Evolutionary conservation across 1,140 invertebrate species (phyloP), one percentile per base, ranked within the genome.

Genomic region (Hypsibius dujardini): DNA sequence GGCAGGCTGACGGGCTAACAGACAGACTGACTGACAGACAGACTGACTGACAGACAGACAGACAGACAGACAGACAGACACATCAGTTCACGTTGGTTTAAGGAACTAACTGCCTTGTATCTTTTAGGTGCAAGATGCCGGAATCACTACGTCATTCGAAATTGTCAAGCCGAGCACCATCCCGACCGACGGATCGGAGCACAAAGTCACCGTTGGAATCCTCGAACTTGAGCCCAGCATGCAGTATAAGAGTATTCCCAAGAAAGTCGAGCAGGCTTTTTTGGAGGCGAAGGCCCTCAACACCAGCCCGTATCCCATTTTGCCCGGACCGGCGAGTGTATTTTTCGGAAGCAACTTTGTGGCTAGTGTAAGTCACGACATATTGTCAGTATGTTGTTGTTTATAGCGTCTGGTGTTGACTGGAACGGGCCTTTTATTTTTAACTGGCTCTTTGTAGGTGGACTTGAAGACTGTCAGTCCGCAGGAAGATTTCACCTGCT

Each of bases 311-410:
- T 80, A 76, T 72, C 75, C 78, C 2, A 73, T 81, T 12, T 73
- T 81, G 40, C 47, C 76, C 59, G 80, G 81, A 71, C 73, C 74
- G 42, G 78, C 79, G 3, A 79, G 76, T 72, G 78, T 81, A 59
- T 81, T 80, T 73, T 73, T 82, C 42, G 78, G 81, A 72, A 80
- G 80, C 73, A 79, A 74, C 72, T 82, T 82, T 74, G 77, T 82
- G 3, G 77, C 77, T 2, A 82, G 80, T 75, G 81, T 80, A 70
- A 70, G 62, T 28, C 28, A 28, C 28, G 28, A 46, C 12, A 12
- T 67, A 7, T 56, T 56, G 50, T 56, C n/a, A 56, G n/a, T 7
- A 56, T 28, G 28, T 28, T 28, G 28, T 28, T 28, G 50, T 56
- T 56, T 50, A 70, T 46, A 15, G n/a, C 45, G 12, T 40, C 72